A percentile compares a stretch with the other conserved stretches of the same genome.
Evolutionary conservation across 2,797 vertebrate genomes (phyloP).

Genomic region (Chaunax sp.): DNA sequence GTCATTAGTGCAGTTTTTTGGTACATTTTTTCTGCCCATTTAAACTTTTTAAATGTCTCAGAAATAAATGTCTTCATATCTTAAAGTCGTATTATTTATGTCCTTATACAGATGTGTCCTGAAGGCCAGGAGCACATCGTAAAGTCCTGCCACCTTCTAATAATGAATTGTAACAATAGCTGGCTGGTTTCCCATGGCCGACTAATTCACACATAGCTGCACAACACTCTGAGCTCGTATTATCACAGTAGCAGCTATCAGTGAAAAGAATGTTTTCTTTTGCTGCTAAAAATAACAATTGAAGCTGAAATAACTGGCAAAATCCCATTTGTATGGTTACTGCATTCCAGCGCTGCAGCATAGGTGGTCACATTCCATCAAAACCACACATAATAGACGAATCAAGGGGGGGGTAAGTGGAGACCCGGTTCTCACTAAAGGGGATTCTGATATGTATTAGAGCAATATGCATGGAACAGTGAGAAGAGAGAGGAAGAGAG

Average conservation of each 20-base stretch:
- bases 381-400: neutral
- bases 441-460: neutral
- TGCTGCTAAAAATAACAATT: slow-evolving; percentile 62
- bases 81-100: neutral
- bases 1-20: neutral
- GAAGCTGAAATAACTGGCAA: slow-evolving; percentile 51
- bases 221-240: slow-evolving; percentile 12
- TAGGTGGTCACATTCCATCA: slow-evolving; percentile 56
- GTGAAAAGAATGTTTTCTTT: slow-evolving; percentile 58
- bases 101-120: neutral
- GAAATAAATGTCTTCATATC: neutral
- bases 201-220: slow-evolving; percentile 22
- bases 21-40: neutral
- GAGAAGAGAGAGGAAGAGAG: neutral
- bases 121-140: slow-evolving; percentile 6
- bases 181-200: slow-evolving; percentile 30
- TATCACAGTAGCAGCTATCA: slow-evolving; percentile 55
- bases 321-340: slow-evolving; percentile 60
- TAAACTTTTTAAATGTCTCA: neutral
- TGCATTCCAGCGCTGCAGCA: slow-evolving; percentile 63
- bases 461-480: neutral
- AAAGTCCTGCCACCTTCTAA: slow-evolving; percentile 4
- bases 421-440: slow-evolving; percentile 10
- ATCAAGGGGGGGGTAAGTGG: slow-evolving; percentile 26
- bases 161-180: slow-evolving; percentile 7